Evolutionary conservation across 2,113 vertebrate genomes (phyloP), one percentile per base, ranked within the genome.

Genomic region (Leptosomus discolor): DNA sequence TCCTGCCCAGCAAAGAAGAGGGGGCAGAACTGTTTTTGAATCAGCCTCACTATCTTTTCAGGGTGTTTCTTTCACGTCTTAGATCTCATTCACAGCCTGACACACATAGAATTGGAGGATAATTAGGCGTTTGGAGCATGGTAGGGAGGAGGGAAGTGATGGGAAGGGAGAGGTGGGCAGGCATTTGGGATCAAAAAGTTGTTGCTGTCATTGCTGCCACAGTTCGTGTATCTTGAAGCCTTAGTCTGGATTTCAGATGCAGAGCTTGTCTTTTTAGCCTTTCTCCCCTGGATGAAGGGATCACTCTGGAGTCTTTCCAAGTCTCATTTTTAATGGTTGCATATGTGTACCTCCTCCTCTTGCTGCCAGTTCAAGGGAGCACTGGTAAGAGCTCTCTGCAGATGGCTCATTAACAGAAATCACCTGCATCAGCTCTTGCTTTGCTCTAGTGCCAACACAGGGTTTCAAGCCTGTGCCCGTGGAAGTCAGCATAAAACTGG

Each of bases 1-100:
- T 8, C 20, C n/a, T n/a, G n/a, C n/a, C n/a, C n/a, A n/a, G n/a
- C 1, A 0, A 37, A 56, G 12, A 43, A 73, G n/a, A 34, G 10
- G 15, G 5, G 4, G 26, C 34, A 22, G 41, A 22, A 19, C 32
- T 63, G 68, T 20, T 27, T 39, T 8, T 1, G 3, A 63, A 45
- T 65, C 60, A 56, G n/a, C 29, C 32, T 74, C n/a, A 2, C 15
- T 23, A 6, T 14, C 67, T 67, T 32, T 57, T 41, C 73, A 53
- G 41, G 43, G 12, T 71, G 30, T 41, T 67, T 67, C 34, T 75
- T 56, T 48, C 60, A 57, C 3, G 19, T 34, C 73, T 68, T 54
- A 46, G 24, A 29, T 14, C 48, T 76, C 29, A 12, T 34, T 70
- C 56, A 20, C 56, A 70, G 75, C 45, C 46, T 27, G 60, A 51